A percentile compares a stretch with the other conserved stretches of the same genome.
These are phyloP conservation scores for Prinia subflava DNA, from an alignment of 2,113 vertebrate species.

Conservation along the genomic window DNA sequence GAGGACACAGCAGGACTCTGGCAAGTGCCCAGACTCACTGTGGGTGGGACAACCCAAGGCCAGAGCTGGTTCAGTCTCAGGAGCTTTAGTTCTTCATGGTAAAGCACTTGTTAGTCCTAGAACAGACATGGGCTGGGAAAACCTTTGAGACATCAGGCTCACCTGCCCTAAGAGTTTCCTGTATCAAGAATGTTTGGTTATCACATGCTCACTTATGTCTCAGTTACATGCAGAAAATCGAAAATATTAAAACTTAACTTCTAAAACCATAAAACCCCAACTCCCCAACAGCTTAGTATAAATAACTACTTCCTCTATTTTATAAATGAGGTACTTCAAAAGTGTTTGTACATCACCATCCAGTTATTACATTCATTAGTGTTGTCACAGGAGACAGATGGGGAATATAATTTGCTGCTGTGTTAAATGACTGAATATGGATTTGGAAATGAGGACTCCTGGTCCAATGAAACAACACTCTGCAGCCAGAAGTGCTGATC, in stretches of 20 bases:
- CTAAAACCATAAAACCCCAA: background rate
- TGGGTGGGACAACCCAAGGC: background rate
- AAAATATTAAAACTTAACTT: background rate
- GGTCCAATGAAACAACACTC: slow-evolving; percentile 17
- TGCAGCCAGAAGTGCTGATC: slow-evolving; percentile 46
- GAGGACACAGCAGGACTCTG: background rate
- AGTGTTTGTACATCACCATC: background rate
- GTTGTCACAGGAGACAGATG: background rate
- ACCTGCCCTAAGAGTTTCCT: background rate
- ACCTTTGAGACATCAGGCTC: background rate
- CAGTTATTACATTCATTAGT: background rate
- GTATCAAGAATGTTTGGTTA: background rate
- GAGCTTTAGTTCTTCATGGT: background rate
- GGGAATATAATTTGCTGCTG: slow-evolving; percentile 25
- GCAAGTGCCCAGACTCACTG: background rate
- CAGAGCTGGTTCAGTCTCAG: background rate
- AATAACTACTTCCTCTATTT: background rate
- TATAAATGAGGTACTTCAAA: slow-evolving; percentile 4
- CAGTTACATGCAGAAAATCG: background rate
- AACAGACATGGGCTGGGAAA: background rate
- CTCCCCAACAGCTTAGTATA: background rate
- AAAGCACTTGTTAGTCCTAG: background rate
- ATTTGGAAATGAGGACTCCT: background rate
- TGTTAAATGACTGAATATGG: slow-evolving; percentile 37
- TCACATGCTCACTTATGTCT: background rate